Evolutionary conservation across 2,888 invertebrate species (phyloP).

Genomic region (Pachycephus smyrnensis): DNA sequence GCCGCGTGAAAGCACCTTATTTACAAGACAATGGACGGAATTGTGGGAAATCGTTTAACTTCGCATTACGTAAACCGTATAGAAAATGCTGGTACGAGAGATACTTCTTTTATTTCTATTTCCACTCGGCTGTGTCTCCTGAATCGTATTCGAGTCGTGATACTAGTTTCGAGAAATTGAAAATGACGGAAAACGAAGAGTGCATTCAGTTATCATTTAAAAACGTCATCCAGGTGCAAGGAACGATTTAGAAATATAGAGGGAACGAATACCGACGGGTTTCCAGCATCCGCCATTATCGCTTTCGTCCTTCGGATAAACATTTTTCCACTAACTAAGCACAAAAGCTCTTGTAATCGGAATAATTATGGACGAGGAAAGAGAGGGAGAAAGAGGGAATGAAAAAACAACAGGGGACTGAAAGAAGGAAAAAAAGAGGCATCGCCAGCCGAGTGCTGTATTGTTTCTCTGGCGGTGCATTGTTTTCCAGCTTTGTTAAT

Average conservation of each 20-base stretch:
- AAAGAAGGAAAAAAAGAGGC: slow-evolving; percentile 24
- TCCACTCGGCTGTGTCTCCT: neutral
- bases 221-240: neutral
- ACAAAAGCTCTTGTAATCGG: slow-evolving; percentile 47
- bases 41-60: slow-evolving; percentile 15
- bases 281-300: neutral
- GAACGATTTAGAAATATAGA: neutral
- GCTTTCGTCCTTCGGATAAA: neutral
- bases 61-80: neutral
- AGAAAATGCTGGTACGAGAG: neutral
- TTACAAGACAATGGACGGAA: slow-evolving; percentile 26
- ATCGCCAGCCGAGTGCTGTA: slow-evolving; percentile 41
- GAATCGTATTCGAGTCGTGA: neutral
- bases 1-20: slow-evolving; percentile 24
- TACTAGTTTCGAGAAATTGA: neutral
- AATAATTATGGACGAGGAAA: slow-evolving; percentile 45
- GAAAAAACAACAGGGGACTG: neutral
- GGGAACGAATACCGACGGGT: neutral
- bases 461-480: slow-evolving; percentile 50
- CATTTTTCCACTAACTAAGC: slow-evolving; percentile 1
- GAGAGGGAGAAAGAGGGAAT: neutral
- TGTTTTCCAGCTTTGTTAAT: slow-evolving; percentile 61
- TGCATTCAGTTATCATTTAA: neutral
- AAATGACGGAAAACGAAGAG: neutral
- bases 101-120: neutral